Evolutionary conservation across 2,113 vertebrate species (phyloP).

Genomic region (Copsychus sechellarum): DNA sequence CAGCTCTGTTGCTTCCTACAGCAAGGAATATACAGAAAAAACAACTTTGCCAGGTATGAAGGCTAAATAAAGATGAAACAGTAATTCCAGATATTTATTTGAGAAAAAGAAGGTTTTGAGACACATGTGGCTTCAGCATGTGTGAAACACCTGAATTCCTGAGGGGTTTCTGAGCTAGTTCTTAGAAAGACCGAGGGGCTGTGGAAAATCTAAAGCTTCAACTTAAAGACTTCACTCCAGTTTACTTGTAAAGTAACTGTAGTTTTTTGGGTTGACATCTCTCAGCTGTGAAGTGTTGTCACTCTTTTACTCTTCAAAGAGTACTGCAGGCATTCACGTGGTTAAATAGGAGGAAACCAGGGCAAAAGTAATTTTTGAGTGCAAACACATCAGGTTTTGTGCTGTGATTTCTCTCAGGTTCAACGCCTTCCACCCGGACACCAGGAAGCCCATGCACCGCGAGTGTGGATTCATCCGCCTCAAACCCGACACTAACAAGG

Average conservation of each 20-base stretch:
- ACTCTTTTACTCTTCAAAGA: background rate
- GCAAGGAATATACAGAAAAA: background rate
- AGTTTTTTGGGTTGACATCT: background rate
- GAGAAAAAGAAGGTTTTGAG: background rate
- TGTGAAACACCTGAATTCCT: background rate
- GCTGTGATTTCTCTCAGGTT: constrained; percentile 75
- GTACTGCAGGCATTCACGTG: background rate
- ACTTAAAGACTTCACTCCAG: background rate
- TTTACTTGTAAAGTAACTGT: background rate
- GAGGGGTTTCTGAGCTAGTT: background rate
- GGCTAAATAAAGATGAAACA: background rate
- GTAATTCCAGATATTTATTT: background rate
- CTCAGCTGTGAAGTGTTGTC: fast-evolving
- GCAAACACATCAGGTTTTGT: background rate
- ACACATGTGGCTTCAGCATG: background rate
- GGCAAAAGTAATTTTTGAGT: background rate
- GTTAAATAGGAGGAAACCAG: background rate
- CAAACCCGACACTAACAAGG: constrained; percentile 88
- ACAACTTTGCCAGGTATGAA: background rate
- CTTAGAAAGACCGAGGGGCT: background rate
- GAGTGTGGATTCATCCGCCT: constrained; percentile 93
- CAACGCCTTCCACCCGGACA: constrained; percentile 87
- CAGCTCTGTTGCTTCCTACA: background rate
- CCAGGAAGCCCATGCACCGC: constrained; percentile 89
- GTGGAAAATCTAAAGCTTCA: background rate